Base-by-base conservation (phyloP, 2,888 invertebrate genomes). In the Tigriopus californicus region DNA sequence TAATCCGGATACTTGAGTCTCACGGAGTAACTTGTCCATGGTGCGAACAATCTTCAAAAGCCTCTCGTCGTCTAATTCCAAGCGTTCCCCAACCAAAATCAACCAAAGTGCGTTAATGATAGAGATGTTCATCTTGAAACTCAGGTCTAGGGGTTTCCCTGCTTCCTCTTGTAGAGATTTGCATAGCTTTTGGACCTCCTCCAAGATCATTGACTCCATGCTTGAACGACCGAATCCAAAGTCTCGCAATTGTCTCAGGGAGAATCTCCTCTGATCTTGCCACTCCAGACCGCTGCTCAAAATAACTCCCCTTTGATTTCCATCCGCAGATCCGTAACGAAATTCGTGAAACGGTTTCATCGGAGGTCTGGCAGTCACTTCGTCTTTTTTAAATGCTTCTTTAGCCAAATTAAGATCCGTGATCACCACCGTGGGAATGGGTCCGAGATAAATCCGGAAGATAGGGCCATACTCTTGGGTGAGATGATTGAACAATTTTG, bases 401-500 rank as follows among this genome's bases (percentile, higher is more conserved):
- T 56, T 61, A 2, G 64, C 58, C 6, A 56, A 41, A 10, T 61
- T 60, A n/a, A 46, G 55, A 51, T 62, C 63, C 5, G 62, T 61
- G 6, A 64, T 46, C 10, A 63, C 59, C 24, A 64, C 61, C 1
- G 62, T 58, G 6, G 57, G 53, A 15, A 57, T 46, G 10, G 56
- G 59, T 6, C 64, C 63, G n/a, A 64, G 41, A 8, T 49, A 56
- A 13, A 64, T 24, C 22, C 63, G 62, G 60, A 62, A 63, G 33
- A 64, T 60, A 20, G 53, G 55, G 12, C 64, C 65, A 61, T 64
- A 63, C 49, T 58, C 60, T 52, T 62, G 18, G 2, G 59, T 49
- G 4, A 56, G 15, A 15, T 56, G 10, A 2, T 44, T 41, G 20
- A 56, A 40, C 18, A 54, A 41, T 25, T 54, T 54, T 33, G 54